Evolutionary conservation across 1,140 invertebrate species (phyloP), one percentile per base, ranked within the genome.

Genomic region (Vollenhovia emeryi): DNA sequence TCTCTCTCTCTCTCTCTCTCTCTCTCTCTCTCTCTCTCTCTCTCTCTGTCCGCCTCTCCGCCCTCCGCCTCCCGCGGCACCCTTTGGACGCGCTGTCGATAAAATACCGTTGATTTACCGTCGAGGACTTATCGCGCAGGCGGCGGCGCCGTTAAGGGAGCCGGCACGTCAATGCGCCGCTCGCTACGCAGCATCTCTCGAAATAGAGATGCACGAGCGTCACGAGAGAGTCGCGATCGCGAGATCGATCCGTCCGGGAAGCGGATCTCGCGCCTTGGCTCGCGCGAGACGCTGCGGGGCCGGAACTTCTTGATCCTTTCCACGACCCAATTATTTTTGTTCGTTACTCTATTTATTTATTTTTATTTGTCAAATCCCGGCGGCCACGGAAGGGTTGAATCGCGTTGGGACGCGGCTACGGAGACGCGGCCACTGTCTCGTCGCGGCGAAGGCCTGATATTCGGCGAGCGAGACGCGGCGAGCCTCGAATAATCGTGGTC

Each of bases 81-180:
- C 69, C 52, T 84, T 68, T 79, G 30, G n/a, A 66, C 60, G 6
- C 11, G 30, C 15, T 76, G 57, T 62, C 80, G 80, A 84, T 84
- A 84, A 40, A 84, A 62, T 33, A 3, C 15, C 21, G 71, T 76
- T 84, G 80, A 76, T 84, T 84, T 84, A 84, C 75, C 13, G 15
- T 33, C 48, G 64, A 69, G 15, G 45, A 52, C 76, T 74, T 52
- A 69, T 71, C 64, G 50, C 33, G 60, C 30, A 30, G 18, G 2
- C 21, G 18, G 2, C 21, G 8, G 4, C 21, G 33, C 30, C 7
- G 18, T 13, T 55, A 7, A 27, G 57, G 13, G 57, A 59, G 13
- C 11, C 36, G 43, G 43, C 9, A 43, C 43, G 43, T 43, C 43
- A 3, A 43, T 13, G 43, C 43, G 43, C 43, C 43, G 43, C 43